Evolutionary conservation across 2,797 vertebrate genomes (phyloP).

Genomic region (Rhodeus uyekii): DNA sequence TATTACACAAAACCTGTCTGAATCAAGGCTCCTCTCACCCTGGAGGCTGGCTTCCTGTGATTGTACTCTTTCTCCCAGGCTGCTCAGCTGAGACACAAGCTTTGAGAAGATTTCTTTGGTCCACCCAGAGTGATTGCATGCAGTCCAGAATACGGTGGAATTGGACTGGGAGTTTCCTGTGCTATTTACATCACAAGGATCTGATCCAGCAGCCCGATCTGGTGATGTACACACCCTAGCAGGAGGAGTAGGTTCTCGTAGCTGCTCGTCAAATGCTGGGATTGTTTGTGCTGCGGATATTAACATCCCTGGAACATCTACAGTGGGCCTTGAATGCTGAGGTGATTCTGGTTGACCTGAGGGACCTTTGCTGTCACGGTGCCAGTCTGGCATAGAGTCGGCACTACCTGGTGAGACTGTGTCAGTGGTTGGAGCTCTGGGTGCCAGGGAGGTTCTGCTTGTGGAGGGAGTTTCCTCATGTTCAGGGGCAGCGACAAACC

Average conservation of each 20-base stretch:
- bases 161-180: background rate
- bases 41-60: constrained; percentile 65
- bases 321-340: background rate
- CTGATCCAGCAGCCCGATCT: rapidly evolving
- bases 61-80: constrained; percentile 67
- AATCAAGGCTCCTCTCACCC: constrained; percentile 61
- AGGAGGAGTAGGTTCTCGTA: background rate
- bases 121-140: constrained; percentile 69
- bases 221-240: background rate
- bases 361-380: background rate
- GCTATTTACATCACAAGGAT: background rate
- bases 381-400: background rate
- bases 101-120: constrained; percentile 67
- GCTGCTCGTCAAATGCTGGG: background rate
- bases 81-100: constrained; percentile 63
- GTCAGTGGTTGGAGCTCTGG: background rate
- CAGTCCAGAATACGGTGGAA: constrained; percentile 72
- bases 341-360: constrained; percentile 18
- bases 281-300: background rate
- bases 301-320: background rate
- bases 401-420: background rate
- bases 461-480: background rate
- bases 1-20: background rate
- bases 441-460: background rate
- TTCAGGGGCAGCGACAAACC: background rate